Base-by-base conservation (phyloP, 1,140 invertebrate species). In the Zophobas atratus region DNA sequence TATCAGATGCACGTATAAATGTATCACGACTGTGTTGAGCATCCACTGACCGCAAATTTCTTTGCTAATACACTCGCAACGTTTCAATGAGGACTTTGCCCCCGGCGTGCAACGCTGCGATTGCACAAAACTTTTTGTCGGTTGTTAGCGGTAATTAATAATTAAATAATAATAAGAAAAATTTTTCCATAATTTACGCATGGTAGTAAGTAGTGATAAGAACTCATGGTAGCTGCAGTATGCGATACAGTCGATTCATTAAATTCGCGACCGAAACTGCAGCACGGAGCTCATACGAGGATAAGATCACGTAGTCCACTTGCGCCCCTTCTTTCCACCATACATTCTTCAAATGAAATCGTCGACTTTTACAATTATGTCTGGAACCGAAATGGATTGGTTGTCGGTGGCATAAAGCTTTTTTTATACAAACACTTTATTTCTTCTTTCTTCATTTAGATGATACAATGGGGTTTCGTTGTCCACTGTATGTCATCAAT, bases 291-390 rank as follows among this genome's bases (percentile, higher is more conserved):
- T 55, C 34, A 33, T 73, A 73, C 71, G 71, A 73, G 71, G 49
- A 46, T 55, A 73, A 73, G 71, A 73, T 73, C 71, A 73, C 71
- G 71, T 73, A 73, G 71, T 43, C 49, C 71, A 73, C 71, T 73
- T 53, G 49, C 71, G 71, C 49, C 71, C 71, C 71, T 73, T 73
- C 71, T 73, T 55, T 73, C 71, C 36, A 67, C 38, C 60, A 67
- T 6, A 46, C 60, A 67, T 67, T 67, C 60, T 39, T 67, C 60
- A 67, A 67, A 67, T 67, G 60, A 67, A 43, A 67, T 67, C 60
- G 60, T 67, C 60, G 41, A 67, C 43, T 67, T 67, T 67, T 67
- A 67, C 60, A 67, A 67, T 67, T 67, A 67, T 67, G 41, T 39
- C 41, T 67, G 32, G 60, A 33, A 67, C 41, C 60, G 60, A 43